These are phyloP conservation scores for Solenopsis invicta DNA, from an alignment of 1,140 invertebrate species.

Conservation along the genomic window DNA sequence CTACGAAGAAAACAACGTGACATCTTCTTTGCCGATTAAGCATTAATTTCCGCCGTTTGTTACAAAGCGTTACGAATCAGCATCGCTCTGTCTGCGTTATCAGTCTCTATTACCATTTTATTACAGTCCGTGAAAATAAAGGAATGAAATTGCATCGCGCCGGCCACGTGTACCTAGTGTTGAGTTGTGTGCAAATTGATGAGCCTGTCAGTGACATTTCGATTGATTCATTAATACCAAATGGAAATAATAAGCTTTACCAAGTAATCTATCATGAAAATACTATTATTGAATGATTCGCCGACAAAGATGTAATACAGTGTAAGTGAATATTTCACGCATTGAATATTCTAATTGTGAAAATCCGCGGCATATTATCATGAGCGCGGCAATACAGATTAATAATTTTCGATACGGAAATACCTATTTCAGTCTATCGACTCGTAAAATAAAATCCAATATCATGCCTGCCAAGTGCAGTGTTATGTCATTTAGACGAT, in stretches of 20 bases:
- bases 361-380: conserved; percentile 59
- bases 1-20: not conserved
- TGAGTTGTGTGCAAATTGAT: conserved; percentile 44
- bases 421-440: conserved; percentile 53
- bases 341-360: conserved; percentile 56
- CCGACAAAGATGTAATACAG: conserved; percentile 26
- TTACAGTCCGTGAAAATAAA: conserved; percentile 40
- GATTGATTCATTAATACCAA: conserved; percentile 62
- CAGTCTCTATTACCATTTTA: conserved; percentile 54
- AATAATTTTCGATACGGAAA: conserved; percentile 50
- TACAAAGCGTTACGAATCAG: conserved; percentile 39
- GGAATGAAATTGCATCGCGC: conserved; percentile 44
- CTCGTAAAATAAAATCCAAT: conserved; percentile 70
- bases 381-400: conserved; percentile 55
- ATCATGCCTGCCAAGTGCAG: conserved; percentile 42
- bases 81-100: conserved; percentile 26
- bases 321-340: conserved; percentile 54
- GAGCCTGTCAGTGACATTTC: conserved; percentile 43
- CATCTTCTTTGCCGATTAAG: not conserved
- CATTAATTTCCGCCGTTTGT: conserved; percentile 30
- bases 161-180: conserved; percentile 55
- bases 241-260: conserved; percentile 73
- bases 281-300: conserved; percentile 65
- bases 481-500: conserved; percentile 27
- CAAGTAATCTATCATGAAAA: conserved; percentile 73